Percentiles rank a stretch among this genome's conserved stretches.
phyloP scores from a whole-genome alignment of 2,888 invertebrate genomes.

The Platycnemis pennipes region DNA sequence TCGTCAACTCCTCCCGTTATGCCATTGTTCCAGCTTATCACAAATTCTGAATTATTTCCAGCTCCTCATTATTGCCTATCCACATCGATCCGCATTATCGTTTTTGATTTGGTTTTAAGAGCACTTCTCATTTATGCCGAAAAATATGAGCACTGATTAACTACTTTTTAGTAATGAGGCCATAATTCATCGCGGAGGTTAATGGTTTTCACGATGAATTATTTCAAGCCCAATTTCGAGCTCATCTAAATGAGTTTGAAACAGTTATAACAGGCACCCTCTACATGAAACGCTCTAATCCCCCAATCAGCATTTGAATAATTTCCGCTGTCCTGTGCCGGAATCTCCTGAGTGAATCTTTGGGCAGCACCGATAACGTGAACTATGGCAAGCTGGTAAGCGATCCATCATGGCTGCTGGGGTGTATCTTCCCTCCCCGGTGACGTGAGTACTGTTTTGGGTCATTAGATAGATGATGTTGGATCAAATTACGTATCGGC shows the following conservation, averaged over 20 bases:
- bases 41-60: not conserved
- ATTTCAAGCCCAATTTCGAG: not conserved
- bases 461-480: not conserved
- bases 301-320: not conserved
- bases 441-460: not conserved
- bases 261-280: not conserved
- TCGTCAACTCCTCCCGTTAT: not conserved
- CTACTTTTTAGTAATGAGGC: conserved; percentile 22
- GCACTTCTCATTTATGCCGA: not conserved
- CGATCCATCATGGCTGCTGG: not conserved
- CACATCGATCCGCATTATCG: not conserved
- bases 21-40: not conserved
- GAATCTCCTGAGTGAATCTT: not conserved
- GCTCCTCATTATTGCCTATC: not conserved
- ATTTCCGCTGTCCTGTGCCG: not conserved
- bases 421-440: not conserved
- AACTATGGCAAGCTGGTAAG: not conserved
- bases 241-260: conserved; percentile 21
- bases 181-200: not conserved
- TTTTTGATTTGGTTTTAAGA: not conserved
- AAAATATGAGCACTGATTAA: conserved; percentile 1
- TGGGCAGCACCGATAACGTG: not conserved
- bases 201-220: not conserved
- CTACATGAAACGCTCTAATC: not conserved
- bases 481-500: not conserved